A percentile compares a stretch with the other conserved stretches of the same genome.
Evolutionary conservation across 2,113 vertebrate genomes (phyloP).

Genomic region (Channa maculata): DNA sequence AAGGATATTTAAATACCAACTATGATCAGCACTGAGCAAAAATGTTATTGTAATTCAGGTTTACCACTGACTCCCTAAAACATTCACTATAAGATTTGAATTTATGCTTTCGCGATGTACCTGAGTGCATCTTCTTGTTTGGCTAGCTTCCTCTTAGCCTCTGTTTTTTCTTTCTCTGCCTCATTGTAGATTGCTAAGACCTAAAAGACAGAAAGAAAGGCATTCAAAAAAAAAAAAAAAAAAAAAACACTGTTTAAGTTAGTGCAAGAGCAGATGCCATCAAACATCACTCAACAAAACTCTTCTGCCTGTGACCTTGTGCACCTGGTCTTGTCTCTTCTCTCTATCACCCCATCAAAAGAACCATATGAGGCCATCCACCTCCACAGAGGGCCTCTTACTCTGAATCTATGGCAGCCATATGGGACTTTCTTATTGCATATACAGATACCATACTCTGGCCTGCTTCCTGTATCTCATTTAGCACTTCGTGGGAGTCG

Average conservation of each 20-base stretch:
- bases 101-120: conserved; percentile 55
- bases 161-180: conserved; percentile 76
- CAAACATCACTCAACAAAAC: conserved; percentile 66
- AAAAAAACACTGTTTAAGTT: conserved; percentile 31
- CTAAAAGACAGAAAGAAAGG: conserved; percentile 52
- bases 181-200: conserved; percentile 74
- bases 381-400: conserved; percentile 50
- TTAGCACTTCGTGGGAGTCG: conserved; percentile 22
- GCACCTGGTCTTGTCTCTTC: conserved; percentile 60
- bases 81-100: background rate
- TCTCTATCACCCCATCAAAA: conserved; percentile 68
- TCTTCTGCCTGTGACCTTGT: conserved; percentile 55
- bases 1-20: background rate
- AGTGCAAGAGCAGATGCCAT: conserved; percentile 58
- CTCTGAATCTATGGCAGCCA: conserved; percentile 60
- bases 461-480: conserved; percentile 45
- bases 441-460: conserved; percentile 46
- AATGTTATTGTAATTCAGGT: too few relatives aligned
- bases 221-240: background rate
- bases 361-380: conserved; percentile 48
- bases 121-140: conserved; percentile 81
- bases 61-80: too few relatives aligned
- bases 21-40: background rate
- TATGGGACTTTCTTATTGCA: conserved; percentile 51
- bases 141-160: conserved; percentile 75